phyloP scores from a whole-genome alignment of 92 coral and sea anemone genomes.

The Heteractis magnifica region DNA sequence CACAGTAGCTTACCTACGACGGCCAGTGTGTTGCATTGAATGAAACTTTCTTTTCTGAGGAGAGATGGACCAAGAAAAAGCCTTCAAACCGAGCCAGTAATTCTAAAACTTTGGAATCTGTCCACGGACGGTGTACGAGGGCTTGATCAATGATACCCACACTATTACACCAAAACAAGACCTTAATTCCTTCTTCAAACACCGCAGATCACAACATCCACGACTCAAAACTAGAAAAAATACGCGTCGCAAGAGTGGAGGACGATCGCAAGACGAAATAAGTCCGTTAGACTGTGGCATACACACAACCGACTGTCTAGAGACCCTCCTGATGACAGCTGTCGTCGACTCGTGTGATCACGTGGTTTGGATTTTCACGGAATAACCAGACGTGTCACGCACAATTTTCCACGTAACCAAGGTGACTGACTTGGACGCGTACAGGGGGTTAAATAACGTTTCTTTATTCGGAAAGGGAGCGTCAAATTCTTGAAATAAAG shows the following conservation, averaged over 20 bases:
- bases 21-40: background rate
- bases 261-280: background rate
- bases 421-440: background rate
- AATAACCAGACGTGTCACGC: conserved; percentile 4
- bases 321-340: conserved; percentile 1
- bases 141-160: background rate
- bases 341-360: background rate
- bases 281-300: background rate
- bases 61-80: background rate
- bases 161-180: background rate
- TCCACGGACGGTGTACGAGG: conserved; percentile 8
- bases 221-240: background rate
- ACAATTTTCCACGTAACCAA: background rate
- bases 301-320: background rate
- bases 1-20: conserved; percentile 4
- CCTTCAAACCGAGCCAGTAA: background rate
- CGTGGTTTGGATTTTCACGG: conserved; percentile 8
- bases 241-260: background rate
- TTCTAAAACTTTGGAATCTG: conserved; percentile 2
- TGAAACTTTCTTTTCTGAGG: background rate
- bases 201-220: background rate
- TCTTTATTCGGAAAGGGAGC: background rate
- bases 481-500: background rate
- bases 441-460: background rate
- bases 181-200: background rate